These are phyloP conservation scores for Muscina levida DNA, from an alignment of 2,888 invertebrate genomes.

Conservation along the genomic window DNA sequence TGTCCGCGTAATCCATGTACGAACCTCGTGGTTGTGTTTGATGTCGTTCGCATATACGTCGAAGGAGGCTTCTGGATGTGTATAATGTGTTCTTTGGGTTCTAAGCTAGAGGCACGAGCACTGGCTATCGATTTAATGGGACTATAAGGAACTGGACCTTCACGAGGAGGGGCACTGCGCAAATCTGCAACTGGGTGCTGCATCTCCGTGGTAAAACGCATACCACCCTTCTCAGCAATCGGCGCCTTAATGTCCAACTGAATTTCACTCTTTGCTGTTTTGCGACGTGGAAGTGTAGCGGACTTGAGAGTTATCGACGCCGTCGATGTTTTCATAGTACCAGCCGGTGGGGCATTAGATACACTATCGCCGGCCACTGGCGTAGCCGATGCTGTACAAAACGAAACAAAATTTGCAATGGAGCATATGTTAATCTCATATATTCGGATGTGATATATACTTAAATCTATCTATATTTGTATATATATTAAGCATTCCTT, in stretches of 20 bases:
- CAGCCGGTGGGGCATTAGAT: slow-evolving; percentile 60
- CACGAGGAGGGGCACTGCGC: slow-evolving; percentile 79
- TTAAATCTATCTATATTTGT: slow-evolving; percentile 32
- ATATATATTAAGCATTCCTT: not conserved
- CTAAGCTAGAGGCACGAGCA: slow-evolving; percentile 82
- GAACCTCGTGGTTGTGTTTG: slow-evolving; percentile 77
- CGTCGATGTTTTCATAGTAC: slow-evolving; percentile 82
- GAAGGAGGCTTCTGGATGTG: slow-evolving; percentile 83
- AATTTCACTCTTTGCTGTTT: slow-evolving; percentile 84
- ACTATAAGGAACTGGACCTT: slow-evolving; percentile 77
- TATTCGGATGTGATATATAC: not conserved
- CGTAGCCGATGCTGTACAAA: slow-evolving; percentile 21
- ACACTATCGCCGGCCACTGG: slow-evolving; percentile 39
- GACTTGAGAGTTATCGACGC: slow-evolving; percentile 85
- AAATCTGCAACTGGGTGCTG: slow-evolving; percentile 82
- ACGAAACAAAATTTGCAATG: slow-evolving; percentile 9
- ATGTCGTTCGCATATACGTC: slow-evolving; percentile 76
- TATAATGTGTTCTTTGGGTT: slow-evolving; percentile 85
- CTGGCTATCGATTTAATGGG: slow-evolving; percentile 75
- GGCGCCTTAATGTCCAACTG: slow-evolving; percentile 81
- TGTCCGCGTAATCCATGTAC: slow-evolving; percentile 28
- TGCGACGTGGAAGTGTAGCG: slow-evolving; percentile 84
- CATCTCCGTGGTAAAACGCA: slow-evolving; percentile 84
- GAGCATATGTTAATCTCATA: not conserved
- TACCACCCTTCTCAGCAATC: slow-evolving; percentile 76